A percentile compares a stretch with the other conserved stretches of the same genome.
Evolutionary conservation across 2,113 vertebrate genomes (phyloP).

Genomic region (Oophaga pumilio): DNA sequence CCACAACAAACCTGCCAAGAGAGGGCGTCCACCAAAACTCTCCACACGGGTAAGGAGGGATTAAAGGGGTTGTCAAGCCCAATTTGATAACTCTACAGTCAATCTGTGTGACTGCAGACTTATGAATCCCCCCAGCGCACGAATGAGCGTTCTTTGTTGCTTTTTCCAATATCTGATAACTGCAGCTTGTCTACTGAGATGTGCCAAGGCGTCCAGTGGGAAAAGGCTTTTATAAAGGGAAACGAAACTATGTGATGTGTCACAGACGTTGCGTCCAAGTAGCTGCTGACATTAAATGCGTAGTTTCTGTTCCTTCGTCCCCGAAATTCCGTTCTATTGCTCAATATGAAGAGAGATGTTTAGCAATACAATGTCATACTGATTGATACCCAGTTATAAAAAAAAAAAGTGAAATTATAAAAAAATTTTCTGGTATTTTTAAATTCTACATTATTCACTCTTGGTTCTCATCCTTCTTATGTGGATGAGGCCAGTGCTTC

Average conservation of each 20-base stretch:
- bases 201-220: not conserved
- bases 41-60: no score
- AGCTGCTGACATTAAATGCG: not conserved
- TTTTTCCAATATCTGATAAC: not conserved
- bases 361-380: not conserved
- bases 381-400: not conserved
- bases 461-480: not conserved
- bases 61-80: no score
- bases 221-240: not conserved
- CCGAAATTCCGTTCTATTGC: not conserved
- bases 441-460: not conserved
- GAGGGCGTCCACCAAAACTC: no score
- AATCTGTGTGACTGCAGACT: no score
- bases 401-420: no score
- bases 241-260: not conserved
- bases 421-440: not conserved
- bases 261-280: not conserved
- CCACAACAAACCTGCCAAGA: no score
- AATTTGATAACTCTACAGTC: no score
- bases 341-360: not conserved
- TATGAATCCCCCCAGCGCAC: no score
- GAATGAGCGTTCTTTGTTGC: not conserved
- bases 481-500: not conserved
- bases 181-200: conserved; percentile 2
- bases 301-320: not conserved